Evolutionary conservation across 2,888 invertebrate genomes (phyloP), one percentile per base, ranked within the genome.

Genomic region (Heliconius charithonia): DNA sequence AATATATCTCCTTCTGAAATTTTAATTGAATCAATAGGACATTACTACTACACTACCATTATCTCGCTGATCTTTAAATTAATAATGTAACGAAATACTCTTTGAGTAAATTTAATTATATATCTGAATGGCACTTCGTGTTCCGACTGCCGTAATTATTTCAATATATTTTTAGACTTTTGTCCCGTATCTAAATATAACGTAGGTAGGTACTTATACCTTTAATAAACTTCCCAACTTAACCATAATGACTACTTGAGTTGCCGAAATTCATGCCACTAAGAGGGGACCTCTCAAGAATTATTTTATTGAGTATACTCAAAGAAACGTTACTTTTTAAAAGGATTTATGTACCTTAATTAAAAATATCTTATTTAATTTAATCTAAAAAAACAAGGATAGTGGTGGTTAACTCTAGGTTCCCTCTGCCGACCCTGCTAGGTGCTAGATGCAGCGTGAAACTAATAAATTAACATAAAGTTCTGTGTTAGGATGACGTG

Each of bases 301-400:
- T 25, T 69, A 25, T 69, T 32, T 69, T 69, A 27, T 69, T n/a
- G 69, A 69, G 69, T 69, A 41, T 37, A 16, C 41, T 69, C 41
- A 69, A 45, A 69, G 9, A 45, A 67, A 67, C 13, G 67, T 37
- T 19, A 25, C n/a, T 69, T 69, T 7, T 25, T 41, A 6, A 13
- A 41, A 2, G 29, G n/a, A 25, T 37, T 69, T 63, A 63, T 63
- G 25, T 62, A 59, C 4, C 10, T n/a, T 59, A 10, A 59, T n/a
- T 3, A 1, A 59, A 59, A 59, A 59, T 59, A n/a, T 59, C n/a
- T 22, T 56, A 22, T 56, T 56, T 66, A 2, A 12, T 16, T 45
- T 45, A 13, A 45, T 45, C 13, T 16, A 29, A 16, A 45, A 13
- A 45, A 45, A 45, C 16, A 45, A 4, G 45, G 45, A 45, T 45